A percentile compares a stretch with the other conserved stretches of the same genome.
Conservation (phyloP, 2,797 vertebrate genomes). For the Sebastes oblongus region DNA sequence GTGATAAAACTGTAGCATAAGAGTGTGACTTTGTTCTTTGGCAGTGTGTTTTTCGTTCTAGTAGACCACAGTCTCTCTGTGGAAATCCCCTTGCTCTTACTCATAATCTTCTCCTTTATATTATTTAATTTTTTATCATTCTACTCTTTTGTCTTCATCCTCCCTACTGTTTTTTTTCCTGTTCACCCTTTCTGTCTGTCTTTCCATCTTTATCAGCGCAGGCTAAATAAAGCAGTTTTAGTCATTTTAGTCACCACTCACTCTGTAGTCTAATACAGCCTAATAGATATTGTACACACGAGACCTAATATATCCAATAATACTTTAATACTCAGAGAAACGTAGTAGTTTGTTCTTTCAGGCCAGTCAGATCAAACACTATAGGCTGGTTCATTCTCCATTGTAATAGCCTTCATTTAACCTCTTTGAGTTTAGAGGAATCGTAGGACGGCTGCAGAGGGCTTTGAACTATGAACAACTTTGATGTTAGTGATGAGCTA, state of each 20-base stretch:
- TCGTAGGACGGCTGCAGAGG: background rate
- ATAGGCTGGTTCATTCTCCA: background rate
- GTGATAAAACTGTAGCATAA: background rate
- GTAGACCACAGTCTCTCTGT: background rate
- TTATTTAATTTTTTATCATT: background rate
- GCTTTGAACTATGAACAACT: slow-evolving; percentile 30
- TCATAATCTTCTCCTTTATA: background rate
- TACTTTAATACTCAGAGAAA: background rate
- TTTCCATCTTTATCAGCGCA: background rate
- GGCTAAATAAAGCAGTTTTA: background rate
- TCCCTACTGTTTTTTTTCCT: background rate
- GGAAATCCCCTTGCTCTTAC: slow-evolving; percentile 38
- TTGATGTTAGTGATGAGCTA: slow-evolving; percentile 31
- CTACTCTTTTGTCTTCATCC: background rate
- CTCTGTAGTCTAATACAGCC: background rate
- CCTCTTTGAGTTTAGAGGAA: background rate
- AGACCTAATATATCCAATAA: background rate
- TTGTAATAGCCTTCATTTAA: background rate
- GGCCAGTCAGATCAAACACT: background rate
- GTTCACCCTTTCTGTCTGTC: background rate
- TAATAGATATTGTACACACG: background rate
- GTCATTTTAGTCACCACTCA: background rate
- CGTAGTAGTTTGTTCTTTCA: background rate
- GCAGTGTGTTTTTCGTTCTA: background rate
- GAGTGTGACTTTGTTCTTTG: background rate